Percentiles rank a stretch among this genome's conserved stretches.
Evolutionary conservation across 2,888 invertebrate genomes (phyloP).

Genomic region (Mycalesis mineus): DNA sequence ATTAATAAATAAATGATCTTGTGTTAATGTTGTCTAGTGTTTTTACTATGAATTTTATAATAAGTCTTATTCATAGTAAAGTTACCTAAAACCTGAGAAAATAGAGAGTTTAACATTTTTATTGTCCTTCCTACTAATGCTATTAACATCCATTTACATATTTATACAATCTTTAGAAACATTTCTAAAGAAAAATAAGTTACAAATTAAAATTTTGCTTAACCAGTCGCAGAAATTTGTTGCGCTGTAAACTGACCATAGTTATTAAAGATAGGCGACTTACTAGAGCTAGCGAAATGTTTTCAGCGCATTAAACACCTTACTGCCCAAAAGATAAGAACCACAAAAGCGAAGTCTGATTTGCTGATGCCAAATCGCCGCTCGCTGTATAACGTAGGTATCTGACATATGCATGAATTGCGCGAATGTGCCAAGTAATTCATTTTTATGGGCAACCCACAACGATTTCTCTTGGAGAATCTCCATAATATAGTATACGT

Average conservation of each 20-base stretch:
- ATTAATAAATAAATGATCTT: too few species aligned
- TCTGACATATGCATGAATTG: conserved; percentile 20
- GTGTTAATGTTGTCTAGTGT: too few species aligned
- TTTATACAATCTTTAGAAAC: too few species aligned
- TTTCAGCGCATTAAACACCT: conserved; percentile 5
- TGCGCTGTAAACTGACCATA: neutral
- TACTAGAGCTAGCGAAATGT: conserved; percentile 3
- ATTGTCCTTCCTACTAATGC: too few species aligned
- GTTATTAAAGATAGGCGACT: neutral
- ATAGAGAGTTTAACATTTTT: too few species aligned
- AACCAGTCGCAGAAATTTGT: neutral
- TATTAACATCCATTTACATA: too few species aligned
- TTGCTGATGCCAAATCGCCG: conserved; percentile 16
- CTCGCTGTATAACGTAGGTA: conserved; percentile 5
- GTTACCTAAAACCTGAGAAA: too few species aligned
- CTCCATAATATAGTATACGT: conserved; percentile 9
- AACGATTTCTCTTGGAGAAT: conserved; percentile 5
- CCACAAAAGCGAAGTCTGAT: neutral
- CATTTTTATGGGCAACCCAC: conserved; percentile 28
- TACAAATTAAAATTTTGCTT: neutral
- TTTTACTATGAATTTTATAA: too few species aligned
- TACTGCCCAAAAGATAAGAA: conserved; percentile 1
- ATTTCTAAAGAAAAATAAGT: too few species aligned
- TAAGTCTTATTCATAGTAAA: too few species aligned
- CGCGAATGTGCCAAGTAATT: conserved; percentile 24